A percentile compares a stretch with the other conserved stretches of the same genome.
Conservation (phyloP, 2,113 vertebrate genomes). For the Drymodes brunneopygia region DNA sequence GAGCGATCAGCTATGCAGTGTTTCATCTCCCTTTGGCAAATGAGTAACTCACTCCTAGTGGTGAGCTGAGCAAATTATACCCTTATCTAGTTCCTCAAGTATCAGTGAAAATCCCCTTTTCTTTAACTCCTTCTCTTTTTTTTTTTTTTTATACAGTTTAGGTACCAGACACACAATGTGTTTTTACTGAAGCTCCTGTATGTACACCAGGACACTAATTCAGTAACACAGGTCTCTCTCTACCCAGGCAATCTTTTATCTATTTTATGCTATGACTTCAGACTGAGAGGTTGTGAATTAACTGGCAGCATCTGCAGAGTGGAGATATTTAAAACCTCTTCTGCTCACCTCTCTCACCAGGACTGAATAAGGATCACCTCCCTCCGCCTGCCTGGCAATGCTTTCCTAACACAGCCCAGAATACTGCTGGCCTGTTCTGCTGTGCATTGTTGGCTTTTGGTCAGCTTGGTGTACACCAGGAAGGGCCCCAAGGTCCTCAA, state of each 20-base stretch:
- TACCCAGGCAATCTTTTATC: not conserved
- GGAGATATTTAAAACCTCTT: not conserved
- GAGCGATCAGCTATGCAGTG: accelerated
- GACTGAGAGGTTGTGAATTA: not conserved
- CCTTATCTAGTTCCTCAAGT: not conserved
- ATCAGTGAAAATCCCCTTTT: not conserved
- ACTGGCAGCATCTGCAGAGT: not conserved
- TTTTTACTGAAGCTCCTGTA: not conserved
- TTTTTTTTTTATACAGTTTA: not conserved
- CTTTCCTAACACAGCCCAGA: not conserved
- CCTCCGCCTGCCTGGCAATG: not conserved
- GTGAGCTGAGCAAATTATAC: not conserved
- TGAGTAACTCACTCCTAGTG: not conserved
- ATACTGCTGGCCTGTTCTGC: not conserved
- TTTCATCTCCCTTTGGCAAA: not conserved
- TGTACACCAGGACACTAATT: not conserved
- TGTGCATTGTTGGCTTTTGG: not conserved
- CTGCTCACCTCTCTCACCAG: not conserved
- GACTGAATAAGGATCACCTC: not conserved
- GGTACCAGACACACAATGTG: accelerated
- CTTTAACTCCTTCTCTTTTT: not conserved
- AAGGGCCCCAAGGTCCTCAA: not conserved
- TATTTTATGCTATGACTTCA: not conserved
- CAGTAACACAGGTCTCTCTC: not conserved
- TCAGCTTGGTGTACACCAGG: not conserved